These are phyloP conservation scores for Zaprionus camerounensis DNA, from an alignment of 1,140 invertebrate species.

Conservation along the genomic window DNA sequence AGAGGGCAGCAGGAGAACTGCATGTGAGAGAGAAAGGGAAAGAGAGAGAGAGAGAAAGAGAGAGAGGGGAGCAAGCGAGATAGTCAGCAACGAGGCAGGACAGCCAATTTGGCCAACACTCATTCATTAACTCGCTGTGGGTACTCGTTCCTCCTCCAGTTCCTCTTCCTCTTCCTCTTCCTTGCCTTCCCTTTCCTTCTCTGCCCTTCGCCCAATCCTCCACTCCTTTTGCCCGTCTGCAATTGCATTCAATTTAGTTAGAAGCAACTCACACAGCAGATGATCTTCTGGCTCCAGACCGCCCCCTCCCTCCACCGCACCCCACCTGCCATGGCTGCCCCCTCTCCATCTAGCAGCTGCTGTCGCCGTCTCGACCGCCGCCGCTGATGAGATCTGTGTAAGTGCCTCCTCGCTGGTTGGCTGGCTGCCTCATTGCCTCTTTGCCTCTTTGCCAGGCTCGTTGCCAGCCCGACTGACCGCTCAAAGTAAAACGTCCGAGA, in stretches of 20 bases:
- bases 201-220: not conserved
- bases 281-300: conserved; percentile 46
- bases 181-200: not conserved
- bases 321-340: too few species aligned
- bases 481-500: conserved; percentile 75
- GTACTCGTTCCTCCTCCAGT: conserved; percentile 14
- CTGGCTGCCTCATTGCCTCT: conserved; percentile 3
- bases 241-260: conserved; percentile 82
- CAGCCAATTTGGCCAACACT: conserved; percentile 77
- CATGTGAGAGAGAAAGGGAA: conserved; percentile 53
- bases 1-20: not conserved
- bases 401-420: conserved; percentile 52
- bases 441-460: not conserved
- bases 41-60: not conserved
- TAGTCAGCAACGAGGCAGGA: not conserved
- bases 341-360: not conserved
- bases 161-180: conserved; percentile 37
- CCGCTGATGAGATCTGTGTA: conserved; percentile 58
- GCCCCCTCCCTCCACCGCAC: not conserved
- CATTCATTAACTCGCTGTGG: conserved; percentile 77
- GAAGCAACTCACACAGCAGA: conserved; percentile 50
- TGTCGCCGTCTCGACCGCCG: conserved; percentile 27
- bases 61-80: not conserved
- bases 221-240: conserved; percentile 26
- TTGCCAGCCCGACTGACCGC: conserved; percentile 23